Base-by-base conservation (phyloP, 2,888 invertebrate species). In the Meta bourneti region DNA sequence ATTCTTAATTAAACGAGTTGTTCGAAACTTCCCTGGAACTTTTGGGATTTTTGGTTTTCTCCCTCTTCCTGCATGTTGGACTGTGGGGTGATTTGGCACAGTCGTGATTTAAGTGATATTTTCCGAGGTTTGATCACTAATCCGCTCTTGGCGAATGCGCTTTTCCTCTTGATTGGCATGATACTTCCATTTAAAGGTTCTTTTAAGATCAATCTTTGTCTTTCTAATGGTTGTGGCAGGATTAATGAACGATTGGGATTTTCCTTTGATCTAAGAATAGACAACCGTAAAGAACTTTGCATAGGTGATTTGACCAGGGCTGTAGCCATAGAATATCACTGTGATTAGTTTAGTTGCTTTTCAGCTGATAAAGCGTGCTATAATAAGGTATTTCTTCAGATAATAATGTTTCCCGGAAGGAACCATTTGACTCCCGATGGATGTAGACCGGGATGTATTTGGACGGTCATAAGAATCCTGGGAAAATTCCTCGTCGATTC, bases 1-100 rank as follows among this genome's bases (percentile, higher is more conserved):
- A 77, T 77, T 77, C 77, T 77, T 84, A 84, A 84, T 84, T 84
- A 84, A 84, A 84, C 77, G 13, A 75, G 75, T 74, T 75, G 74
- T 84, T 74, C 19, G 74, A 72, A 75, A 84, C 20, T 61, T 61
- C 16, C 20, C 13, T 11, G 20, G 69, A 75, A 84, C 84, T 84
- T 84, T 84, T 75, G 61, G 70, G 9, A 61, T 61, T 61, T 81
- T 71, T 70, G 48, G 75, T 20, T 83, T 83, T 72, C 83, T 52
- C 6, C 51, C 19, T n/a, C 11, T 19, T 72, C 52, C 72, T 83
- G 83, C 72, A 83, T 71, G 71, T 83, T 72, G n/a, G 48, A 9
- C 72, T 19, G 34, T 72, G 49, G 4, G 49, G 48, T 77, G n/a
- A 49, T 51, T 77, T 51, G n/a, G 11, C 20, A 8, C 48, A 49